Evolutionary conservation across 2,888 invertebrate species (phyloP).

Genomic region (Blomia tropicalis): DNA sequence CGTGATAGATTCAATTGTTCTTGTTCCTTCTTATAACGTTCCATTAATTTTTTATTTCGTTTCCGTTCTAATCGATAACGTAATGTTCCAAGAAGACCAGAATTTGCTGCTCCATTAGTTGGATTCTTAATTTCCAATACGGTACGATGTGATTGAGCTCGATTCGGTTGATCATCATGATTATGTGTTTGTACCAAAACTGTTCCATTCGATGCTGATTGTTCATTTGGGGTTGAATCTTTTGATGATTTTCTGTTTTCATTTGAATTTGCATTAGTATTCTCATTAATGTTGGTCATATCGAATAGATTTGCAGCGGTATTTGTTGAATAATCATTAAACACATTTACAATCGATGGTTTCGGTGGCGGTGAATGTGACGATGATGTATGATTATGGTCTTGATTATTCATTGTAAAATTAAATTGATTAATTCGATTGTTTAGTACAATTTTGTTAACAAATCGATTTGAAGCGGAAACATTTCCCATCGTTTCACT

Average conservation of each 20-base stretch:
- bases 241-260: not conserved
- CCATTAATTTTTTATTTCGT: not conserved
- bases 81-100: not conserved
- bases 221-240: not conserved
- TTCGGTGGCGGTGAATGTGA: not conserved
- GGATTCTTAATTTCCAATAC: not conserved
- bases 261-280: not conserved
- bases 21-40: conserved; percentile 1
- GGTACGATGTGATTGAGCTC: not conserved
- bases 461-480: not conserved
- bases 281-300: not conserved
- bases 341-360: conserved; percentile 11
- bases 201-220: not conserved
- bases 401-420: conserved; percentile 5
- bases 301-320: not conserved
- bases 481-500: not conserved
- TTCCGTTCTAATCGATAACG: conserved; percentile 8
- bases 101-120: not conserved
- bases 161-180: not conserved
- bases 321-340: not conserved
- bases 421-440: conserved; percentile 4
- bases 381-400: too few species aligned
- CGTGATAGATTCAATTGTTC: too few species aligned
- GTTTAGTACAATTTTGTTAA: conserved; percentile 16
- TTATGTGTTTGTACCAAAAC: not conserved